These are phyloP conservation scores for Scophthalmus maximus DNA, from an alignment of 2,113 vertebrate species.

Conservation along the genomic window DNA sequence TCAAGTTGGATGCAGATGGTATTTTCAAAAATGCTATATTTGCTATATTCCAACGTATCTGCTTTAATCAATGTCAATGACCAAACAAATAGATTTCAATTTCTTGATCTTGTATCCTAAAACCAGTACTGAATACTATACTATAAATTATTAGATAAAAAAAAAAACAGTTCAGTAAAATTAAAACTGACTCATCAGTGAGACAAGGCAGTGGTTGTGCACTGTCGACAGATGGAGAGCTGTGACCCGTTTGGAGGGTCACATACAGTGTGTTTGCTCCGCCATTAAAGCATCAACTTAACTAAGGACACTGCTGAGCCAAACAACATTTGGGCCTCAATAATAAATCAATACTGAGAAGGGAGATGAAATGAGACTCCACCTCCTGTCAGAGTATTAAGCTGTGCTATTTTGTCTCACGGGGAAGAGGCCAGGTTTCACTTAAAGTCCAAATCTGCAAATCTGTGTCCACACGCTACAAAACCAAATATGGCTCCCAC, in stretches of 20 bases:
- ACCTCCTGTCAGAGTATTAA: conserved; percentile 17
- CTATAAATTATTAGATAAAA: too few species aligned
- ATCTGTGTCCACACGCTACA: neutral
- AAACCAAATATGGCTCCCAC: neutral
- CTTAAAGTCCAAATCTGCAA: conserved; percentile 1
- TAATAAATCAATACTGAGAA: conserved; percentile 53
- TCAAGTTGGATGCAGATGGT: too few species aligned
- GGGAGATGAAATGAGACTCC: conserved; percentile 42
- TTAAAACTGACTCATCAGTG: neutral
- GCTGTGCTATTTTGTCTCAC: conserved; percentile 1
- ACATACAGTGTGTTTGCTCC: conserved; percentile 35
- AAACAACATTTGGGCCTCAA: conserved; percentile 38
- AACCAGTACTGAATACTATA: too few species aligned
- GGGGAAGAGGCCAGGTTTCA: conserved; percentile 17
- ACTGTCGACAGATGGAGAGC: conserved; percentile 9
- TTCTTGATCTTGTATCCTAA: neutral
- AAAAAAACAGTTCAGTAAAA: neutral
- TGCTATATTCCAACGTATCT: too few species aligned
- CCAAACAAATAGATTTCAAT: neutral
- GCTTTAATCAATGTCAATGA: too few species aligned
- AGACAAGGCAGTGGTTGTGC: neutral
- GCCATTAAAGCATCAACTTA: conserved; percentile 3
- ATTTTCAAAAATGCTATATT: too few species aligned
- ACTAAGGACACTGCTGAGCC: conserved; percentile 49
- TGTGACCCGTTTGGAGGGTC: conserved; percentile 15